phyloP scores from a whole-genome alignment of 2,113 vertebrate genomes.

The Charina bottae region DNA sequence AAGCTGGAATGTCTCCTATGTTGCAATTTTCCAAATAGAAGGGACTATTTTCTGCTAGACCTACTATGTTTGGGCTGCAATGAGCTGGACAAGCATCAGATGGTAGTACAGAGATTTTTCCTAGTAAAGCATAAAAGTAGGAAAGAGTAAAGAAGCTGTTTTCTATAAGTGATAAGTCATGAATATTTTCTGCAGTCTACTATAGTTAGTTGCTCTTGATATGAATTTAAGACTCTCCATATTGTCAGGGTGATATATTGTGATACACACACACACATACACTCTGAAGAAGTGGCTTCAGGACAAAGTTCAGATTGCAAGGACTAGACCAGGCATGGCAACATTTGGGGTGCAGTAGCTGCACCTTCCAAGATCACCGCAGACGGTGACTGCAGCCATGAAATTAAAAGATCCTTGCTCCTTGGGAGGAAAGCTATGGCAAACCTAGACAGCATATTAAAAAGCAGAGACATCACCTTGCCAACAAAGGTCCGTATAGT shows the following conservation, averaged over 20 bases:
- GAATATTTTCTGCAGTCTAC: background rate
- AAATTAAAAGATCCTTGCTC: too few relatives aligned
- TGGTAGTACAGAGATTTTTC: background rate
- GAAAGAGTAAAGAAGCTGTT: background rate
- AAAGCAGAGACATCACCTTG: too few relatives aligned
- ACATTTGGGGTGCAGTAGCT: background rate
- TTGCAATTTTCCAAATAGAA: background rate
- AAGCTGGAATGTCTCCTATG: background rate
- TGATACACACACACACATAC: background rate
- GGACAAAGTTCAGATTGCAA: background rate
- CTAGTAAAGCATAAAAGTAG: background rate
- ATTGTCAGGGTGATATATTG: too few relatives aligned
- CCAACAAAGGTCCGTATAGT: too few relatives aligned
- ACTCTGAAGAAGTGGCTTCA: background rate
- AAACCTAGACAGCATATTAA: too few relatives aligned
- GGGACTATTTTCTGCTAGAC: background rate
- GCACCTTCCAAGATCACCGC: too few relatives aligned
- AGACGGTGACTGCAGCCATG: too few relatives aligned
- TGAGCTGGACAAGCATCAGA: background rate
- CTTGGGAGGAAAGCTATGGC: too few relatives aligned
- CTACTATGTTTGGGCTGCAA: background rate
- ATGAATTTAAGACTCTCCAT: too few relatives aligned
- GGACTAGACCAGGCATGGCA: background rate
- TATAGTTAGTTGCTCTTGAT: too few relatives aligned
- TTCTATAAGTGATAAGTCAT: background rate